Conservation (phyloP, 2,797 vertebrate genomes). For the Yasuhikotakia modesta region DNA sequence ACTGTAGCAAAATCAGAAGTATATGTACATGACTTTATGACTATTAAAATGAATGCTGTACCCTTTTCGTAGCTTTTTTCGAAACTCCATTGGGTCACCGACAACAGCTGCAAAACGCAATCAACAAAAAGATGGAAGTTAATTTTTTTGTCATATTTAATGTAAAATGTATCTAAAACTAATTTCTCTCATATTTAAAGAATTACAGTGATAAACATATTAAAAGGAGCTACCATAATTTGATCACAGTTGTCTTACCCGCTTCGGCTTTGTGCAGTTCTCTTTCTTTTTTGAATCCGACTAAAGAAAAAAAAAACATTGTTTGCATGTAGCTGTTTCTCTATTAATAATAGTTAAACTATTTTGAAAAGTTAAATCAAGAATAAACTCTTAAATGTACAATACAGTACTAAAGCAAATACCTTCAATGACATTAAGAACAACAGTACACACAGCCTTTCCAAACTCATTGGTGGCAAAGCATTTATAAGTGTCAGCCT, state of each 20-base stretch:
- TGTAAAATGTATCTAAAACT: neutral
- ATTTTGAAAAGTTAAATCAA: neutral
- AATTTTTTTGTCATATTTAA: neutral
- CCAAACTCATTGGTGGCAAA: conserved; percentile 83
- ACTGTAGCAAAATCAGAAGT: neutral
- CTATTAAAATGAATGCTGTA: conserved; percentile 63
- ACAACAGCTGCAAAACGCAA: conserved; percentile 63
- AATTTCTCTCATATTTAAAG: neutral
- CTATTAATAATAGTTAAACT: neutral
- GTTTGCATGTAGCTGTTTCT: neutral
- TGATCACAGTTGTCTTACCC: conserved; percentile 61
- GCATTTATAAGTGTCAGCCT: conserved; percentile 87
- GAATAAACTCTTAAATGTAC: neutral
- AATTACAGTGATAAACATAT: neutral
- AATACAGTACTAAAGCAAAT: neutral
- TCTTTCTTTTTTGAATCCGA: conserved; percentile 85
- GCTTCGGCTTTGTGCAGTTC: conserved; percentile 64
- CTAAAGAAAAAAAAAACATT: conserved; percentile 68
- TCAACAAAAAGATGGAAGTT: conserved; percentile 11
- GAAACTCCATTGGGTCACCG: conserved; percentile 71
- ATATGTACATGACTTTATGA: too few species aligned
- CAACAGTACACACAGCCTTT: conserved; percentile 80
- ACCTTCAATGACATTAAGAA: conserved; percentile 87
- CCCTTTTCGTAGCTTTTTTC: conserved; percentile 83
- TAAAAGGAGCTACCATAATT: neutral